These are phyloP conservation scores for Tenthredo livida DNA, from an alignment of 2,888 invertebrate genomes.

Conservation along the genomic window DNA sequence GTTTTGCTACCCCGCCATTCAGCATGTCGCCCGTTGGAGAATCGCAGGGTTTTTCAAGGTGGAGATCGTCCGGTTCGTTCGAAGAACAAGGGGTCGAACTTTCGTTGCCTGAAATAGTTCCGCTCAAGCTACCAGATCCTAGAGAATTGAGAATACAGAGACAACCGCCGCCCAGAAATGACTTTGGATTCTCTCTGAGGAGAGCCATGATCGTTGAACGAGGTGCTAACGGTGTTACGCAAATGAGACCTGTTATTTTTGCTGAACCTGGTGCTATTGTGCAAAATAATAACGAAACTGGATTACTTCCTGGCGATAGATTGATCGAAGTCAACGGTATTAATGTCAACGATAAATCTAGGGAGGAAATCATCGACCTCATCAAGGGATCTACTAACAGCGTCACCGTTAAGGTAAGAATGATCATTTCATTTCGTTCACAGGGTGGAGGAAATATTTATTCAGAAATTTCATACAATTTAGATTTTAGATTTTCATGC, in stretches of 20 bases:
- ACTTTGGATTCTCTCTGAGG: conserved; percentile 96
- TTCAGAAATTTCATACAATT: neutral
- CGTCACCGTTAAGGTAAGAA: conserved; percentile 90
- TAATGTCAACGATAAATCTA: conserved; percentile 90
- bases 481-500: neutral
- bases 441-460: neutral
- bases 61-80: conserved; percentile 89
- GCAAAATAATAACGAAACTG: conserved; percentile 85
- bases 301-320: conserved; percentile 96
- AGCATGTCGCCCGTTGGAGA: conserved; percentile 92
- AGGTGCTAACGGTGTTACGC: conserved; percentile 79
- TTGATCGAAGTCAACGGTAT: conserved; percentile 94
- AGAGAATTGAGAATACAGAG: conserved; percentile 88
- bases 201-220: conserved; percentile 92
- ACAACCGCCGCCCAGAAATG: conserved; percentile 91
- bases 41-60: conserved; percentile 89
- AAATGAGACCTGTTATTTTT: conserved; percentile 88
- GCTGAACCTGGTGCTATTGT: conserved; percentile 93
- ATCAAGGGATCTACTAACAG: conserved; percentile 92
- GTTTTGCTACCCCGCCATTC: conserved; percentile 92
- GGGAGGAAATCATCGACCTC: conserved; percentile 96
- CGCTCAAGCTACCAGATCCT: conserved; percentile 86
- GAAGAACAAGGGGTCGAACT: conserved; percentile 83
- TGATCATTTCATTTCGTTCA: neutral
- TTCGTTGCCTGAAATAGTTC: conserved; percentile 86